Evolutionary conservation across 1,140 invertebrate genomes (phyloP).

Genomic region (Macrocentrus cingulum): DNA sequence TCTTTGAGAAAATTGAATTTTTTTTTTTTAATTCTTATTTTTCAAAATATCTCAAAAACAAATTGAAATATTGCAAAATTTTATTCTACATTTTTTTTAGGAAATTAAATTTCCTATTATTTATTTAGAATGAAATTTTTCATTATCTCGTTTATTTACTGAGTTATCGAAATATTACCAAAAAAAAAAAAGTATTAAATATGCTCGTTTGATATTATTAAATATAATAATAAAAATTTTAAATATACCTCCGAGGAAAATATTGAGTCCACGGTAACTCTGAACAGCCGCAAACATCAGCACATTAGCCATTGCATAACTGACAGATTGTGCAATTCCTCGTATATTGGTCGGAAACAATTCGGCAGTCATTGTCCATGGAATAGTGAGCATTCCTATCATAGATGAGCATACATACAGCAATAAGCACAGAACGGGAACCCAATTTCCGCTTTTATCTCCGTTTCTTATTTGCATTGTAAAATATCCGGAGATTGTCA

Average conservation of each 20-base stretch:
- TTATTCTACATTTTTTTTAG: too few species aligned
- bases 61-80: too few species aligned
- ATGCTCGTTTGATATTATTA: too few species aligned
- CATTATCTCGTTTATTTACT: too few species aligned
- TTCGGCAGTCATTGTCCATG: constrained; percentile 67
- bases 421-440: constrained; percentile 57
- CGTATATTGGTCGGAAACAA: constrained; percentile 65
- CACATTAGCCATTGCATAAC: constrained; percentile 58
- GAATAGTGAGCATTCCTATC: constrained; percentile 63
- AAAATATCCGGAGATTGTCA: constrained; percentile 60
- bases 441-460: constrained; percentile 40
- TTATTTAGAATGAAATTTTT: too few species aligned
- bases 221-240: too few species aligned
- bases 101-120: too few species aligned
- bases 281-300: constrained; percentile 62
- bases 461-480: constrained; percentile 54
- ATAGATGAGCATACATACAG: constrained; percentile 62
- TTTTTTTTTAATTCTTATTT: too few species aligned
- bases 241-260: constrained; percentile 54
- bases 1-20: too few species aligned
- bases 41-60: too few species aligned
- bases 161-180: too few species aligned
- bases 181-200: too few species aligned
- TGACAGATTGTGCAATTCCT: constrained; percentile 61
- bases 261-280: constrained; percentile 54